Conservation (phyloP, 2,888 invertebrate species). For the Shargacucullia verbasci region DNA sequence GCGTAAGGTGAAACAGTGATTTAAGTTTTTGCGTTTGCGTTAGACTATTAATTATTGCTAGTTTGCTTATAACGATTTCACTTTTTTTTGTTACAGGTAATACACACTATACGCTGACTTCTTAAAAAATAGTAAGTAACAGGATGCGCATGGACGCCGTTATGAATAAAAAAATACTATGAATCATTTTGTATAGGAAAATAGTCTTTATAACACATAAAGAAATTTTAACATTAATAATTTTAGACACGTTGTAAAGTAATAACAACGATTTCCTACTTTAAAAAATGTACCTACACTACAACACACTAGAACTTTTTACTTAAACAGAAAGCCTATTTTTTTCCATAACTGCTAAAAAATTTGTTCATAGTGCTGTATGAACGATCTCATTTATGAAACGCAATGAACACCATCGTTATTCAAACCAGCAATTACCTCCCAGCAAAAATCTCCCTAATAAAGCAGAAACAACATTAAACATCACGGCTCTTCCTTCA, state of each 20-base stretch:
- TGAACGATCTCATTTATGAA: no score
- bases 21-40: slow-evolving; percentile 15
- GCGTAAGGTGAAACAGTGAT: slow-evolving; percentile 24
- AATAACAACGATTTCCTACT: slow-evolving; percentile 1
- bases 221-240: not conserved
- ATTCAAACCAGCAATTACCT: slow-evolving; percentile 43
- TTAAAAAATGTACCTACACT: slow-evolving; percentile 15
- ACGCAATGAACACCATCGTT: no score
- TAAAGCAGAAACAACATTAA: slow-evolving; percentile 57
- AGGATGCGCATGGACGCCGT: slow-evolving; percentile 13
- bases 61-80: slow-evolving; percentile 6
- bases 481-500: slow-evolving; percentile 73
- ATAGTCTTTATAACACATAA: slow-evolving; percentile 8
- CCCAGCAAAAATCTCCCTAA: slow-evolving; percentile 54
- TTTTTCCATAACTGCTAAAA: no score
- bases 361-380: no score
- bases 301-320: no score
- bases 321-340: no score
- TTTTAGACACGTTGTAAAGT: slow-evolving; percentile 38
- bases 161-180: slow-evolving; percentile 29
- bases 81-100: slow-evolving; percentile 46
- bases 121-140: slow-evolving; percentile 31
- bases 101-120: slow-evolving; percentile 11
- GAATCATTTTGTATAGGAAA: slow-evolving; percentile 1
- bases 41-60: slow-evolving; percentile 7